A percentile compares a stretch with the other conserved stretches of the same genome.
phyloP scores from a whole-genome alignment of 2,888 invertebrate species.

The Ophioninae sp. region DNA sequence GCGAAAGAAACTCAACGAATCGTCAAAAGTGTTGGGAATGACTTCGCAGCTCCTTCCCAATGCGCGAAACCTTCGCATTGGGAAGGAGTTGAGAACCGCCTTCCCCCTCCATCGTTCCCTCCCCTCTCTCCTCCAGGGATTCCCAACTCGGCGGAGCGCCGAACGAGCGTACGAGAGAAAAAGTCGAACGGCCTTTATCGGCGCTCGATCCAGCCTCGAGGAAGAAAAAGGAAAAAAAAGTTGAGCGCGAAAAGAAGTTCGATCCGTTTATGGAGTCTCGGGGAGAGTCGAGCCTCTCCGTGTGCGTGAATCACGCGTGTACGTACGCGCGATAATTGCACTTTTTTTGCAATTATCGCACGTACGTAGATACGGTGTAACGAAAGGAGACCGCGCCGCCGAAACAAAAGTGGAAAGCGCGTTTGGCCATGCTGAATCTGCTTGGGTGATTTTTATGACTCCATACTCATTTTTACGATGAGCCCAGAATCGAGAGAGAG shows the following conservation, averaged over 20 bases:
- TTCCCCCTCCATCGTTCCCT: too few species aligned
- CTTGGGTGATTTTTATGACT: conserved; percentile 45
- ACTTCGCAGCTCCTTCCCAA: neutral
- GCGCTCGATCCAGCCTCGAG: neutral
- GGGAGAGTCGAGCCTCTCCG: neutral
- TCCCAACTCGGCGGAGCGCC: neutral
- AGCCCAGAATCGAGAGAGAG: neutral
- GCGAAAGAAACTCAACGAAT: neutral
- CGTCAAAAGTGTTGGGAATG: neutral
- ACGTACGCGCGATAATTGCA: neutral
- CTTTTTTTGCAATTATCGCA: neutral
- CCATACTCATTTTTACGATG: conserved; percentile 45
- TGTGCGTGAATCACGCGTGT: neutral
- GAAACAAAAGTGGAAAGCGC: conserved; percentile 34
- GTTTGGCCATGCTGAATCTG: neutral
- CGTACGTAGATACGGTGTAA: neutral
- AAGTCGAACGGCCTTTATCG: neutral
- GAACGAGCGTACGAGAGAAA: neutral
- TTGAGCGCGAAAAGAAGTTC: neutral
- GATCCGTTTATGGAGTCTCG: conserved; percentile 7
- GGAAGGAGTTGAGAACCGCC: neutral
- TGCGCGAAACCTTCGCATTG: neutral
- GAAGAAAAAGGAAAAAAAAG: neutral
- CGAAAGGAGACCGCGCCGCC: neutral
- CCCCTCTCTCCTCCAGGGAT: neutral